Evolutionary conservation across 2,113 vertebrate species (phyloP), one percentile per base, ranked within the genome.

Genomic region (Narcine bancroftii): DNA sequence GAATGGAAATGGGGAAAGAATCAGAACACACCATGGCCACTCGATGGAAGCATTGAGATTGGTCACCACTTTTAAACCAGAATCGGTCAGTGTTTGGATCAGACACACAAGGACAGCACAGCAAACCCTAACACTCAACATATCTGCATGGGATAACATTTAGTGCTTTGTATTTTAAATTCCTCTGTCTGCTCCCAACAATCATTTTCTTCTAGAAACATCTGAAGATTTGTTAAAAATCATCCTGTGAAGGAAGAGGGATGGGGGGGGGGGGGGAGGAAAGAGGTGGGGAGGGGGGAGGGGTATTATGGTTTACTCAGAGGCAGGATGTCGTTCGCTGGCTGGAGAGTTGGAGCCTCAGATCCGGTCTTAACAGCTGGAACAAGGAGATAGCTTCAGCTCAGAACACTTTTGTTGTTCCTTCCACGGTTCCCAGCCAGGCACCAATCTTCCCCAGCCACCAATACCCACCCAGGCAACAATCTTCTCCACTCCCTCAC

Each of bases 121-220:
- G 87, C 65, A 91, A 91, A 91, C 24, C 39, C 63, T 69, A 91
- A 91, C 87, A 91, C 65, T 69, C 65, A 91, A 69, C 69, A 91
- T 91, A 89, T 69, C 87, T 66, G 39, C 9, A 69, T 29, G 87
- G 63, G 63, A 69, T 69, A 45, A 91, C 66, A 91, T 45, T 91
- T 91, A 91, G 87, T 66, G 87, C 39, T 45, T 66, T 45, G 15
- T 89, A 11, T 36, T 89, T 65, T 89, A 66, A 26, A 89, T 89
- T 89, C 63, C 60, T 89, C 60, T 63, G 60, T 45, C 87, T 24
- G 87, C 63, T 91, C 87, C 66, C 87, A 50, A 83, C 79, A 69
- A 91, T 66, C 65, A 42, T 69, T 45, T 91, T 66, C 65, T 91
- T 69, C 63, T 69, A 69, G 87, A 66, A 91, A 91, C 65, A 69